Base-by-base conservation (phyloP, 92 coral and sea anemone species). In the Heteractis magnifica region DNA sequence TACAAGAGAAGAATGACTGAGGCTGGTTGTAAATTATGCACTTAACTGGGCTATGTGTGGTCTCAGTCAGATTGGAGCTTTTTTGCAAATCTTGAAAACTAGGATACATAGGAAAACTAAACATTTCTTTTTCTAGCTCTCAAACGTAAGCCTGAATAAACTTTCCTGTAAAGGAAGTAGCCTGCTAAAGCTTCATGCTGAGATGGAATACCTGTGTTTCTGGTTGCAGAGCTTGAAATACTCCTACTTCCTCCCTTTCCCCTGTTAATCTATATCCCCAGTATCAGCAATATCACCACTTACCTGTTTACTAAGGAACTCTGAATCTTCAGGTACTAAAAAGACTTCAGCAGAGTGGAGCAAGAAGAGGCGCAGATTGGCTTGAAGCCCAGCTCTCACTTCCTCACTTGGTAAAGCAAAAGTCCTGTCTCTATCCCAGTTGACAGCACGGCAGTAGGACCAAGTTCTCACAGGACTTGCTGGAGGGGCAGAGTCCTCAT, bases 311-410 rank as follows among this genome's bases (percentile, higher is more conserved):
- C 84, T 90, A 58, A 95, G 73, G 70, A 73, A 89, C 59, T 23
- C 75, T 16, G 78, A 55, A 44, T 90, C 91, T 71, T 87, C 95
- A 52, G 91, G 93, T 65, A 91, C 97, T 58, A 95, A 85, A 48
- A 95, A 95, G 15, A 95, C 97, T 20, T 89, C 93, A 10, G 98
- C 91, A 16, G 98, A 92, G 80, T 95, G 98, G 11, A 94, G 83
- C 52, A 95, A 87, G 62, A 95, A 89, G 64, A 94, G 80, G 60
- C 98, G 83, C 52, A 95, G 90, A 86, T 95, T 95, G 59, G 95
- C 98, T 77, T 95, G 98, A 26, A 95, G 87, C 14, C 98, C 98
- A 58, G 98, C 98, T 75, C 98, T 84, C 55, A 95, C 98, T 81
- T 95, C 98, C 85, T 95, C 98, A 34, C 62, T 44, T 19, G 94